These are phyloP conservation scores for Oopsacas minuta DNA, from an alignment of 37 sponge, comb jelly and placozoan species.

Conservation along the genomic window DNA sequence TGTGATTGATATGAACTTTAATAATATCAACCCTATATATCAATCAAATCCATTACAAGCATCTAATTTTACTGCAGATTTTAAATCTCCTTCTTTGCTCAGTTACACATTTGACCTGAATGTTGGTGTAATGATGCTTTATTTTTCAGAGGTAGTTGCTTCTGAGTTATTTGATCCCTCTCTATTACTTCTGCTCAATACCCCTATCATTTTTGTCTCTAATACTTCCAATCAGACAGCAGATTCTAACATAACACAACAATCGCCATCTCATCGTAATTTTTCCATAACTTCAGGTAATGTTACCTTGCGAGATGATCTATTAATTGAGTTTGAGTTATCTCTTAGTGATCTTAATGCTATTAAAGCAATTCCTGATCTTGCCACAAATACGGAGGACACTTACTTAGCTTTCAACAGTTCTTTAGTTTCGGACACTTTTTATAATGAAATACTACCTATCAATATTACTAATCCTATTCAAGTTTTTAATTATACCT, in stretches of 20 bases:
- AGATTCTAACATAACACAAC: background rate
- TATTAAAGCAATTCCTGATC: slow-evolving; percentile 38
- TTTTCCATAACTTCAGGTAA: slow-evolving; percentile 16
- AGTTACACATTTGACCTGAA: slow-evolving; percentile 54
- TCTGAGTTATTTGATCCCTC: background rate
- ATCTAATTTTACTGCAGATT: slow-evolving; percentile 33
- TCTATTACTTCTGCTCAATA: background rate
- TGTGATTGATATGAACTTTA: slow-evolving; percentile 50
- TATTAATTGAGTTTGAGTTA: background rate
- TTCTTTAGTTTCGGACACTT: background rate
- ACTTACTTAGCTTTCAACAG: slow-evolving; percentile 44
- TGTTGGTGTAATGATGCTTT: slow-evolving; percentile 34
- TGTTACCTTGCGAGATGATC: background rate
- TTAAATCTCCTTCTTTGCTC: slow-evolving; percentile 37
- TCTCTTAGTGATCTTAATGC: slow-evolving; percentile 39
- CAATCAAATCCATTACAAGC: slow-evolving; percentile 33
- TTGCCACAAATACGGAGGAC: slow-evolving; percentile 40
- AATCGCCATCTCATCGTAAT: background rate
- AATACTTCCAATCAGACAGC: background rate
- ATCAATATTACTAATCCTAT: background rate
- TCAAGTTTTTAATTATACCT: background rate
- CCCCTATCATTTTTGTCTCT: background rate
- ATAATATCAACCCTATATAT: slow-evolving; percentile 33
- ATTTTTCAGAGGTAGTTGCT: slow-evolving; percentile 64
- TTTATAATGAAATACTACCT: background rate